phyloP scores from a whole-genome alignment of 2,113 vertebrate species.

The Spea multiplicata region DNA sequence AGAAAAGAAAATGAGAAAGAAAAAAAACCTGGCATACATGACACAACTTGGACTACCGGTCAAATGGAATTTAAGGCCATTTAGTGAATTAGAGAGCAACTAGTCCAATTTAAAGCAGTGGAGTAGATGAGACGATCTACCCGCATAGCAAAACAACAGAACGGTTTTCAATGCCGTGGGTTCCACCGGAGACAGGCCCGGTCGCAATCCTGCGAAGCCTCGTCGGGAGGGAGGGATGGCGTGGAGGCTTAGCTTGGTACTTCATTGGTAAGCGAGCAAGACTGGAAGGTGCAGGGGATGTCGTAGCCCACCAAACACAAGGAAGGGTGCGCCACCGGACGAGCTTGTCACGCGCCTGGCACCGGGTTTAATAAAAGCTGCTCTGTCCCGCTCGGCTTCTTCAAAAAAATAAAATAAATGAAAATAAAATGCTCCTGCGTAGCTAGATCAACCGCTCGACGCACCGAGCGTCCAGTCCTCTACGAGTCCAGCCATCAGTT shows the following conservation, averaged over 20 bases:
- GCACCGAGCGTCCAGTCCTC: constrained; percentile 50
- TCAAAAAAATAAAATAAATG: no score
- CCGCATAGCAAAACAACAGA: constrained; percentile 69
- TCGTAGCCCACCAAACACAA: no score
- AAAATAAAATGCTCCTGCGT: no score
- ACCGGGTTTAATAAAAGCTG: neutral
- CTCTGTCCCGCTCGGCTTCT: neutral
- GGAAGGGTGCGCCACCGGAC: neutral
- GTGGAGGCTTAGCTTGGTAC: neutral
- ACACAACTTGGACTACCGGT: constrained; percentile 80
- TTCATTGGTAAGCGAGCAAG: neutral
- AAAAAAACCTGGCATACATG: constrained; percentile 64
- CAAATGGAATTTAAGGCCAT: constrained; percentile 93
- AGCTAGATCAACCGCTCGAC: no score
- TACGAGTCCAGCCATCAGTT: constrained; percentile 68
- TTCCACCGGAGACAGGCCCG: constrained; percentile 39
- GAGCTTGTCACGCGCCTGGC: neutral
- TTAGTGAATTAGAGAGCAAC: constrained; percentile 82
- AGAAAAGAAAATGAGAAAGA: neutral
- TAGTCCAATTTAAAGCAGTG: constrained; percentile 84
- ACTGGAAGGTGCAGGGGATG: neutral
- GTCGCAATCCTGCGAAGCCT: neutral
- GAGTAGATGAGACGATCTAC: constrained; percentile 81
- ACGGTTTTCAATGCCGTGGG: constrained; percentile 68
- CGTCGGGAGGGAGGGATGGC: neutral